Conservation (phyloP, 2,113 vertebrate genomes). For the Vimba vimba region DNA sequence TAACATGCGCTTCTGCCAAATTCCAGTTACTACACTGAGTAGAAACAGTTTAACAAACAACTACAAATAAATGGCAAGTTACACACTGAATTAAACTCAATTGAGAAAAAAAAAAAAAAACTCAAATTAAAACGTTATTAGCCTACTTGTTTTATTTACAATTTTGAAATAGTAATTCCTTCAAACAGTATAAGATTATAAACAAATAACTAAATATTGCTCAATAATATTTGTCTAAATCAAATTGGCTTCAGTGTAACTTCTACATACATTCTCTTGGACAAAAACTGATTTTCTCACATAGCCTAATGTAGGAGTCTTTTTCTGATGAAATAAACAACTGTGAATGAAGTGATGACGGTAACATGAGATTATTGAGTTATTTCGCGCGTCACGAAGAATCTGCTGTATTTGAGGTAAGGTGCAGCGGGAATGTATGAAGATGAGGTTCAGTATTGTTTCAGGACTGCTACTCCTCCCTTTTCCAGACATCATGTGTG, state of each 20-base stretch:
- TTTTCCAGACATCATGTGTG: too few relatives aligned
- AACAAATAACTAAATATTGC: not conserved
- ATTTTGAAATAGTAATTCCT: too few relatives aligned
- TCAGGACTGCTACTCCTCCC: not conserved
- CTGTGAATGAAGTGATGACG: not conserved
- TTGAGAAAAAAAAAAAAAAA: too few relatives aligned
- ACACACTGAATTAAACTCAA: too few relatives aligned
- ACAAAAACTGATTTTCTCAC: too few relatives aligned
- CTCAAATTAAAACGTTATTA: too few relatives aligned
- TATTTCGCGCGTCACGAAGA: not conserved
- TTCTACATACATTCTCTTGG: not conserved
- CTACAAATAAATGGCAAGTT: too few relatives aligned
- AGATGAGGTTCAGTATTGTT: not conserved
- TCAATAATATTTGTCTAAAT: not conserved
- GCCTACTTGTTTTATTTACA: too few relatives aligned
- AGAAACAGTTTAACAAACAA: too few relatives aligned
- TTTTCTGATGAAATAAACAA: not conserved
- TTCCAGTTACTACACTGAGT: not conserved
- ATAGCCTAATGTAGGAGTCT: not conserved
- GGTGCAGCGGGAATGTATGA: not conserved
- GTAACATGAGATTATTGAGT: not conserved
- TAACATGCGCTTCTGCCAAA: not conserved
- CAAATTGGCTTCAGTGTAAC: not conserved
- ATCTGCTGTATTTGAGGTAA: not conserved
- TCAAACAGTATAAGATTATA: not conserved